A percentile compares a stretch with the other conserved stretches of the same genome.
These are phyloP conservation scores for Bombus balteatus DNA, from an alignment of 1,140 invertebrate genomes.

Conservation along the genomic window DNA sequence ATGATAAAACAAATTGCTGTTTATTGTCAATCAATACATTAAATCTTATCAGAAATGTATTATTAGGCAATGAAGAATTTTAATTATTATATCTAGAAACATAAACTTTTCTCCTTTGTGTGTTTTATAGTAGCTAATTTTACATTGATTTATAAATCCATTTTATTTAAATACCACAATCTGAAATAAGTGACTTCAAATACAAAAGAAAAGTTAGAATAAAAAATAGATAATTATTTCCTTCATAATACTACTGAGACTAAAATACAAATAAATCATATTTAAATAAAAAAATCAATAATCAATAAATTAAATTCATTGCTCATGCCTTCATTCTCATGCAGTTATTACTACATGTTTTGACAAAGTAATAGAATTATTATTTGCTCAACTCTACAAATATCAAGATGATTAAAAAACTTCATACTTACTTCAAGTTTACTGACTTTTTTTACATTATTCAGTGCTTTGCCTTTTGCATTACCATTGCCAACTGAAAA, in stretches of 20 bases:
- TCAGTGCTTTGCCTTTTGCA: conserved; percentile 67
- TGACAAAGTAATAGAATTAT: not conserved
- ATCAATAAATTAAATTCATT: not conserved
- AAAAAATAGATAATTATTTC: not conserved
- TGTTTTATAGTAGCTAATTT: not conserved
- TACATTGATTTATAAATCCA: conserved; percentile 1
- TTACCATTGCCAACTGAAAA: conserved; percentile 66
- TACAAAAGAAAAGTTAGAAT: conserved; percentile 9
- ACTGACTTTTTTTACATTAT: conserved; percentile 70
- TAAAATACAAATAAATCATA: conserved; percentile 8
- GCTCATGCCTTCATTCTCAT: not conserved
- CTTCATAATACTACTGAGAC: not conserved
- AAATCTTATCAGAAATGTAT: not conserved
- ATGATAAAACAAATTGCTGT: not conserved
- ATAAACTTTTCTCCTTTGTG: not conserved
- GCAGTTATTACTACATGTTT: not conserved
- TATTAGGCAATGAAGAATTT: not conserved
- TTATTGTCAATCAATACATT: not conserved
- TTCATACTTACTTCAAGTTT: conserved; percentile 72
- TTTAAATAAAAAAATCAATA: not conserved
- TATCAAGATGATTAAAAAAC: not conserved
- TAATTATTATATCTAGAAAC: not conserved
- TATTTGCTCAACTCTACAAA: not conserved
- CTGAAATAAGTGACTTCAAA: not conserved
- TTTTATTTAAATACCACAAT: not conserved